A percentile compares a stretch with the other conserved stretches of the same genome.
Evolutionary conservation across 2,797 vertebrate genomes (phyloP).

Genomic region (Hapalemur alaotrensis): DNA sequence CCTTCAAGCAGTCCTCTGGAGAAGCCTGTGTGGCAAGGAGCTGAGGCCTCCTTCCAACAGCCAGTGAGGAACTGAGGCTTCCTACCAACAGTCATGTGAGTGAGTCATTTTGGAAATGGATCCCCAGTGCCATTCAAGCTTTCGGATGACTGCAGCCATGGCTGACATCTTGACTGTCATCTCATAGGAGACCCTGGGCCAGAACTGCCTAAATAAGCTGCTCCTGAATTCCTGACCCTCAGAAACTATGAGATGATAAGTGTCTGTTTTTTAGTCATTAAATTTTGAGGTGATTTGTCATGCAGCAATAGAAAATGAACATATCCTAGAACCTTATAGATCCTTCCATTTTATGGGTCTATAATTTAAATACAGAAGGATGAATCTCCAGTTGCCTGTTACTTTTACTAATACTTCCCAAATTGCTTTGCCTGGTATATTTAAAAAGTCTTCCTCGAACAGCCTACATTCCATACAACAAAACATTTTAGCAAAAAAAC

Average conservation of each 20-base stretch:
- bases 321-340: background rate
- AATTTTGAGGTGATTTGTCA: background rate
- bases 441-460: background rate
- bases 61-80: background rate
- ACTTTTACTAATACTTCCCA: background rate
- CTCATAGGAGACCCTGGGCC: background rate
- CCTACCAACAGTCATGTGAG: background rate
- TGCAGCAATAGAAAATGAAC: background rate
- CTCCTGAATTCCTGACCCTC: background rate
- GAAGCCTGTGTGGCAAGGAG: background rate
- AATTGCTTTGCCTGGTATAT: background rate
- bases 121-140: background rate
- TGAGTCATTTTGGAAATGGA: background rate
- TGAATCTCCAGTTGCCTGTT: background rate
- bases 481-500: slow-evolving; percentile 10
- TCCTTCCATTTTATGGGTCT: background rate
- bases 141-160: background rate
- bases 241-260: background rate
- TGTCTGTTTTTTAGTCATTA: background rate
- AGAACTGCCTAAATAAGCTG: background rate
- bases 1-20: background rate
- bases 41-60: background rate
- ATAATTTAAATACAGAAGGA: background rate
- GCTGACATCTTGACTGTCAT: background rate
- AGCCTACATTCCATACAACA: background rate